A percentile compares a stretch with the other conserved stretches of the same genome.
These are phyloP conservation scores for Psilanteris sp. DNA, from an alignment of 1,140 invertebrate genomes.

Conservation along the genomic window DNA sequence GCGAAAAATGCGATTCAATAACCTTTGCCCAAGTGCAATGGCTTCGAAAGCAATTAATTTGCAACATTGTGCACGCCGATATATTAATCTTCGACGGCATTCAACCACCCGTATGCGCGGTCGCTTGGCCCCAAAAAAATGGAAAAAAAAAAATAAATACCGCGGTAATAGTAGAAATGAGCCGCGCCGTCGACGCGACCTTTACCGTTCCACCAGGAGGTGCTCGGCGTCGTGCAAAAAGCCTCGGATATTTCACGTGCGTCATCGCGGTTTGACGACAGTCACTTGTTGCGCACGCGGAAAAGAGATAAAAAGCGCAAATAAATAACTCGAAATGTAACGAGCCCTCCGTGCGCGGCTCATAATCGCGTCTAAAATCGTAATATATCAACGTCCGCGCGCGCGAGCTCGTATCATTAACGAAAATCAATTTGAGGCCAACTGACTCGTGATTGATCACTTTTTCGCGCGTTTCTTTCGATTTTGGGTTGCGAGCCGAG, in stretches of 20 bases:
- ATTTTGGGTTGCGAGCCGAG: too few species aligned
- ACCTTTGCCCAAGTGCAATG: conserved; percentile 42
- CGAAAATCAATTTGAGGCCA: conserved; percentile 25
- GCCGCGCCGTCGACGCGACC: not conserved
- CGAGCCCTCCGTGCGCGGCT: not conserved
- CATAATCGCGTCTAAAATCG: conserved; percentile 10
- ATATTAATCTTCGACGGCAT: conserved; percentile 34
- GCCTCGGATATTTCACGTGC: conserved; percentile 8
- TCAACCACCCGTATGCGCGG: conserved; percentile 2
- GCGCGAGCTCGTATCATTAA: too few species aligned
- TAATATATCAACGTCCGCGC: conserved; percentile 41
- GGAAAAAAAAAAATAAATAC: not conserved
- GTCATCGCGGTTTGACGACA: conserved; percentile 15
- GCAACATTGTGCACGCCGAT: conserved; percentile 7
- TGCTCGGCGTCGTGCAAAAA: not conserved
- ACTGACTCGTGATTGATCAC: conserved; percentile 3
- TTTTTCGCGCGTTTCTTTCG: conserved; percentile 5
- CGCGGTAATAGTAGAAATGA: conserved; percentile 21
- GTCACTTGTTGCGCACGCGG: conserved; percentile 4
- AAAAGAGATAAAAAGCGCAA: not conserved
- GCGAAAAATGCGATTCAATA: conserved; percentile 41
- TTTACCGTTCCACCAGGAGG: conserved; percentile 6
- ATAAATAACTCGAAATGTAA: conserved; percentile 2
- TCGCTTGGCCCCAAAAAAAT: not conserved
- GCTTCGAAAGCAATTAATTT: conserved; percentile 39